phyloP scores from a whole-genome alignment of 2,888 invertebrate species.

The Tanaodytes sp. region DNA sequence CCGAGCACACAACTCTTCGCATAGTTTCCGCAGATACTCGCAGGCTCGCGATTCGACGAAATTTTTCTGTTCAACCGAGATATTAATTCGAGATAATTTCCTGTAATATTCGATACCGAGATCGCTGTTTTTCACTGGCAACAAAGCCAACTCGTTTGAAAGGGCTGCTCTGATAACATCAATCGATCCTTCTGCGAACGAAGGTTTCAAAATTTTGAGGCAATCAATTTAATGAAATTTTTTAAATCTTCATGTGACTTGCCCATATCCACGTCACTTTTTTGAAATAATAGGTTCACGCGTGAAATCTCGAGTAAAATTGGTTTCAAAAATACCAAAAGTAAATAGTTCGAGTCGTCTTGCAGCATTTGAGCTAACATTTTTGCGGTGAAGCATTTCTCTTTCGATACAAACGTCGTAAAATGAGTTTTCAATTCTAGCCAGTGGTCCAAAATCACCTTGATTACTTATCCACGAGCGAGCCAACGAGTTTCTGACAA shows the following conservation, averaged over 20 bases:
- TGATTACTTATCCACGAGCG: slow-evolving; percentile 8
- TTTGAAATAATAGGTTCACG: slow-evolving; percentile 29
- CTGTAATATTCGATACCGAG: slow-evolving; percentile 40
- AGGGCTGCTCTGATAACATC: not conserved
- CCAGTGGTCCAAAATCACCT: slow-evolving; percentile 50
- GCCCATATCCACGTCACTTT: slow-evolving; percentile 18
- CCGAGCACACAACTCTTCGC: slow-evolving; percentile 16
- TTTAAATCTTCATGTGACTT: slow-evolving; percentile 17
- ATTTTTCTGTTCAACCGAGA: slow-evolving; percentile 3
- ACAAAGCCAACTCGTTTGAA: slow-evolving; percentile 29
- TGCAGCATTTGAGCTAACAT: slow-evolving; percentile 34
- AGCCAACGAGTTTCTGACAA: not conserved
- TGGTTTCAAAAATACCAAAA: slow-evolving; percentile 28
- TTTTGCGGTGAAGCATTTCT: slow-evolving; percentile 45
- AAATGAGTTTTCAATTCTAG: slow-evolving; percentile 42
- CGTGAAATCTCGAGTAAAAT: slow-evolving; percentile 30
- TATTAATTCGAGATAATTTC: not conserved
- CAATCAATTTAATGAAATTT: slow-evolving; percentile 14
- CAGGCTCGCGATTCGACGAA: slow-evolving; percentile 31
- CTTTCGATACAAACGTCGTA: too few species aligned
- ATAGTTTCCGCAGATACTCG: slow-evolving; percentile 17
- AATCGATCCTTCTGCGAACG: slow-evolving; percentile 10
- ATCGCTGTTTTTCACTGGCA: slow-evolving; percentile 28
- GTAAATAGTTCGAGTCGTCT: slow-evolving; percentile 36
- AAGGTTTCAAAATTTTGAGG: slow-evolving; percentile 24